A percentile compares a stretch with the other conserved stretches of the same genome.
Conservation (phyloP, 2,888 invertebrate species). For the Drosophila maculinotata region DNA sequence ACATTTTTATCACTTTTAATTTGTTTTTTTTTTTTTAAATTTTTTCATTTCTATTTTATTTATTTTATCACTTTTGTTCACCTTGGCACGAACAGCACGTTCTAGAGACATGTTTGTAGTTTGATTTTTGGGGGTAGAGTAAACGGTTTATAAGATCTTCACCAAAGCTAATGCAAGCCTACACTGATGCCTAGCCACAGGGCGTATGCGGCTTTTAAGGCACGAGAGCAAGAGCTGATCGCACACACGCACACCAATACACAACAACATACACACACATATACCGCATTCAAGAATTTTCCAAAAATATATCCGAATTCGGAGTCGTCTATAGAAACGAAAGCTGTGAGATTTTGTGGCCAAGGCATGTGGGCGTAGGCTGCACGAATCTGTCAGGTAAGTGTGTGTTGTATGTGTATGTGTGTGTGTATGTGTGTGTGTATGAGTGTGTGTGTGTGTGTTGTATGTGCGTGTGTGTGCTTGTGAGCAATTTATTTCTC, state of each 20-base stretch:
- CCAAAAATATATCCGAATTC: conserved; percentile 83
- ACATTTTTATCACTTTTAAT: conserved; percentile 29
- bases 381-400: conserved; percentile 26
- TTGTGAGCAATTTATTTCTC: conserved; percentile 40
- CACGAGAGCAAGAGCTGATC: conserved; percentile 53
- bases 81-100: conserved; percentile 96
- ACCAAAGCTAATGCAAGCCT: conserved; percentile 79
- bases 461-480: conserved; percentile 5
- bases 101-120: conserved; percentile 92
- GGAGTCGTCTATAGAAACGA: conserved; percentile 71
- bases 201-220: conserved; percentile 83
- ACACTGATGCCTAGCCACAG: conserved; percentile 82
- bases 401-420: neutral
- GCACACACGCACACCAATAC: conserved; percentile 17
- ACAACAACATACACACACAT: conserved; percentile 6
- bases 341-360: conserved; percentile 40
- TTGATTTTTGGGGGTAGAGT: conserved; percentile 51
- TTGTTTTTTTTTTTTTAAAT: conserved; percentile 9
- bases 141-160: conserved; percentile 72
- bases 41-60: conserved; percentile 6
- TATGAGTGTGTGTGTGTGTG: conserved; percentile 1
- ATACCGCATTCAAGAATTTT: conserved; percentile 73
- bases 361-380: conserved; percentile 67
- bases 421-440: neutral
- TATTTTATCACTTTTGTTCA: conserved; percentile 85